Base-by-base conservation (phyloP, 2,797 vertebrate genomes). In the Natrix natrix region DNA sequence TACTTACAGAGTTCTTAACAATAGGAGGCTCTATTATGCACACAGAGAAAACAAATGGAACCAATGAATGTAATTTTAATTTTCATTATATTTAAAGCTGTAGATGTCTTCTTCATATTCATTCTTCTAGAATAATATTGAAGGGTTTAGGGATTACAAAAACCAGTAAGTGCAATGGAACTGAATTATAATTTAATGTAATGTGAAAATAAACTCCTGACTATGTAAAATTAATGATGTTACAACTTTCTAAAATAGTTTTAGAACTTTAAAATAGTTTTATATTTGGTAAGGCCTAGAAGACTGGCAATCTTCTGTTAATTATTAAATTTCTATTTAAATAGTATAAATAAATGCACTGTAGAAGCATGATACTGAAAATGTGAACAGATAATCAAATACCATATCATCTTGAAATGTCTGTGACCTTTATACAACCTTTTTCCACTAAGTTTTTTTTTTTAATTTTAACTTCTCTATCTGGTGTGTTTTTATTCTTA, bases 51-150 rank as follows among this genome's bases (percentile, higher is more conserved):
- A 97, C 94, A 96, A 97, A 96, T 94, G 69, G 92, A 95, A 91
- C 90, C 93, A 96, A 96, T 96, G 96, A 96, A 96, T 97, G 96
- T 96, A 97, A 96, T 97, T 97, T 96, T 96, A 94, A 93, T 96
- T 97, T 97, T 96, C 94, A 96, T 96, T 97, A 95, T 96, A 95
- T 96, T 97, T 97, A 96, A 96, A 97, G 97, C 97, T 97, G 96
- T 96, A 93, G 78, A 96, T 97, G 95, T 91, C 94, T 93, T 96
- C 96, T 95, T 95, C 95, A 87, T 95, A 96, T 96, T 96, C 95
- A 96, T 96, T 94, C 96, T 92, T 95, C 94, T 94, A 93, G 92
- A 57, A 93, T 94, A 96, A 93, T 52, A 37, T 95, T 96, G 94
- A 37, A 92, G 95, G 55, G 94, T 93, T 95, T 63, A 96, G 26